Conservation (phyloP, 2,888 invertebrate species). For the Galeopsomyia nigrocyanea region DNA sequence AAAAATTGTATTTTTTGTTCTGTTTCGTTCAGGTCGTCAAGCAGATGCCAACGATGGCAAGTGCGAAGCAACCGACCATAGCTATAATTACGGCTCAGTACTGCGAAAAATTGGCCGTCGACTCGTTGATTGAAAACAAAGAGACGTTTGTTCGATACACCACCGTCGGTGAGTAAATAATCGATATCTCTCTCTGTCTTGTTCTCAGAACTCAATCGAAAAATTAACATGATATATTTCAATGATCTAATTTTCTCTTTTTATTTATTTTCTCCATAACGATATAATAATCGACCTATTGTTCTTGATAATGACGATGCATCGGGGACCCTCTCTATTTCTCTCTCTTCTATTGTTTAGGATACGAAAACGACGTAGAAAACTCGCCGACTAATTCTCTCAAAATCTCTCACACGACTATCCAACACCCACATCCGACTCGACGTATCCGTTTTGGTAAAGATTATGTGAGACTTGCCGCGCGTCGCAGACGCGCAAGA, state of each 20-base stretch:
- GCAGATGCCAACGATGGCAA: conserved; percentile 93
- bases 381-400: conserved; percentile 56
- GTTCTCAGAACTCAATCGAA: conserved; percentile 11
- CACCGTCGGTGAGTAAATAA: conserved; percentile 86
- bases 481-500: conserved; percentile 23
- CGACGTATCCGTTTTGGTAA: conserved; percentile 57
- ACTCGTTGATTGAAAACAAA: conserved; percentile 97
- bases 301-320: conserved; percentile 9
- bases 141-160: conserved; percentile 96
- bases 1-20: too few species aligned
- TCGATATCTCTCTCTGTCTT: conserved; percentile 21
- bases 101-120: conserved; percentile 97
- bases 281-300: not conserved
- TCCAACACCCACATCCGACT: conserved; percentile 59
- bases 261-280: conserved; percentile 42
- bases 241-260: conserved; percentile 11
- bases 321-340: conserved; percentile 53
- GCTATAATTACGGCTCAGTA: conserved; percentile 98
- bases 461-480: conserved; percentile 27
- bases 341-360: conserved; percentile 53
- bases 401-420: conserved; percentile 58
- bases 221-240: conserved; percentile 32
- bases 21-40: conserved; percentile 81
- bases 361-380: conserved; percentile 50
- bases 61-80: conserved; percentile 93